Evolutionary conservation across 2,797 vertebrate species (phyloP).

Genomic region (Cyprinodon diabolis): DNA sequence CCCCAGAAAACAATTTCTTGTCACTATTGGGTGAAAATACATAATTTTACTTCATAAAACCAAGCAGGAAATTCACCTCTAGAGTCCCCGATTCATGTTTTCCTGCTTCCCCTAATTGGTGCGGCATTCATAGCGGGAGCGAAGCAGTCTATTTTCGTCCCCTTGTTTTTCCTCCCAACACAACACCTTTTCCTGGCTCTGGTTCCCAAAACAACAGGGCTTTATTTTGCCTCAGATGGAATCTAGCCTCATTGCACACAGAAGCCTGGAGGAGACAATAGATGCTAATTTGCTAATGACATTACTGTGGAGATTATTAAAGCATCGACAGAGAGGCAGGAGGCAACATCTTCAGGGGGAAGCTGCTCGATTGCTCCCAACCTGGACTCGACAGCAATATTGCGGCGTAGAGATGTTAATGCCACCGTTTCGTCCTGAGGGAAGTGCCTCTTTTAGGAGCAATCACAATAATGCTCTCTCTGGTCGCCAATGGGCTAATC

Average conservation of each 20-base stretch:
- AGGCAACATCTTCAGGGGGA: slow-evolving; percentile 43
- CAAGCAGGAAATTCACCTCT: slow-evolving; percentile 52
- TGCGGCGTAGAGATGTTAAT: slow-evolving; percentile 32
- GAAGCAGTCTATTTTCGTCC: slow-evolving; percentile 52
- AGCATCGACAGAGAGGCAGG: slow-evolving; percentile 54
- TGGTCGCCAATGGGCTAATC: slow-evolving; percentile 51
- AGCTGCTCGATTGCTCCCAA: slow-evolving; percentile 58
- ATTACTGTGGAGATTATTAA: slow-evolving; percentile 72
- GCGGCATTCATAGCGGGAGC: slow-evolving; percentile 56
- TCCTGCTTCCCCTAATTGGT: slow-evolving; percentile 51
- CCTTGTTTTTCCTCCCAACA: slow-evolving; percentile 47
- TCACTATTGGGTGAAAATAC: slow-evolving; percentile 44
- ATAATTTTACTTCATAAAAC: slow-evolving; percentile 42
- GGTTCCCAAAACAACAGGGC: slow-evolving; percentile 53
- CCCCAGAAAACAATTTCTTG: slow-evolving; percentile 46
- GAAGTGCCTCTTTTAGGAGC: slow-evolving; percentile 58
- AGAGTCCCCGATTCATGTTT: slow-evolving; percentile 25
- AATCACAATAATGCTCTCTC: slow-evolving; percentile 64
- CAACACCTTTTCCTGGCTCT: slow-evolving; percentile 53
- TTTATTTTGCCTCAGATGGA: slow-evolving; percentile 36
- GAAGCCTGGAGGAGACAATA: slow-evolving; percentile 59
- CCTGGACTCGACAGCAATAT: slow-evolving; percentile 56
- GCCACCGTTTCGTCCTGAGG: slow-evolving; percentile 43
- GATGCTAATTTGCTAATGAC: slow-evolving; percentile 76
- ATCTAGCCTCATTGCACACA: slow-evolving; percentile 55